Conservation (phyloP, 2,797 vertebrate species). For the Pseudochromis fuscus region DNA sequence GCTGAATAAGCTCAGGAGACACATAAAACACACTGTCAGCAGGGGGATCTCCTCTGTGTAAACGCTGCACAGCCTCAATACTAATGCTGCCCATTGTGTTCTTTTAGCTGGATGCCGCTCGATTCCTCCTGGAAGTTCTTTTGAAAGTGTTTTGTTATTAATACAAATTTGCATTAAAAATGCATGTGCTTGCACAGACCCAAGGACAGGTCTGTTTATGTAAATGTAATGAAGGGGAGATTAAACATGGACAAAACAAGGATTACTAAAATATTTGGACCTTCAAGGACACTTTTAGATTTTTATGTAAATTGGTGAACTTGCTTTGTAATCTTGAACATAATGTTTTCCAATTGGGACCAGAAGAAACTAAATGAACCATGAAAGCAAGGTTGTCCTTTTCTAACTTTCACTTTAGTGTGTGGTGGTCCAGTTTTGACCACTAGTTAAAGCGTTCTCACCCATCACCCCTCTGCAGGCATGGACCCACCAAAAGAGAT, state of each 20-base stretch:
- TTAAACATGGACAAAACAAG: slow-evolving; percentile 33
- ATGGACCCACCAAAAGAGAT: slow-evolving; percentile 93
- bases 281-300: slow-evolving; percentile 32
- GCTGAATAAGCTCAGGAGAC: slow-evolving; percentile 65
- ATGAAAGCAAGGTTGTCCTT: neutral
- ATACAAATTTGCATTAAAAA: slow-evolving; percentile 38
- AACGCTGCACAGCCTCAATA: slow-evolving; percentile 53
- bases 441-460: neutral
- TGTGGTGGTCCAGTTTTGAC: neutral
- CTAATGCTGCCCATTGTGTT: slow-evolving; percentile 52
- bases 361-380: neutral
- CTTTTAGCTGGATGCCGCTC: slow-evolving; percentile 10
- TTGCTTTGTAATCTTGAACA: neutral
- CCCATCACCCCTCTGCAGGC: slow-evolving; percentile 76
- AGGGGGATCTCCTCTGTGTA: slow-evolving; percentile 47
- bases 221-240: slow-evolving; percentile 30
- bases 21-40: slow-evolving; percentile 67
- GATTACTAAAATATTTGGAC: slow-evolving; percentile 2
- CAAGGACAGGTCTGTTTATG: slow-evolving; percentile 54
- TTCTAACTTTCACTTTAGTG: slow-evolving; percentile 3
- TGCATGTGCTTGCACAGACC: slow-evolving; percentile 6
- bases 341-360: too few species aligned
- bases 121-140: slow-evolving; percentile 26
- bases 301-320: slow-evolving; percentile 29
- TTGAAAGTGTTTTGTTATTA: slow-evolving; percentile 27